Evolutionary conservation across 2,113 vertebrate species (phyloP).

Genomic region (Aspiorhynchus laticeps): DNA sequence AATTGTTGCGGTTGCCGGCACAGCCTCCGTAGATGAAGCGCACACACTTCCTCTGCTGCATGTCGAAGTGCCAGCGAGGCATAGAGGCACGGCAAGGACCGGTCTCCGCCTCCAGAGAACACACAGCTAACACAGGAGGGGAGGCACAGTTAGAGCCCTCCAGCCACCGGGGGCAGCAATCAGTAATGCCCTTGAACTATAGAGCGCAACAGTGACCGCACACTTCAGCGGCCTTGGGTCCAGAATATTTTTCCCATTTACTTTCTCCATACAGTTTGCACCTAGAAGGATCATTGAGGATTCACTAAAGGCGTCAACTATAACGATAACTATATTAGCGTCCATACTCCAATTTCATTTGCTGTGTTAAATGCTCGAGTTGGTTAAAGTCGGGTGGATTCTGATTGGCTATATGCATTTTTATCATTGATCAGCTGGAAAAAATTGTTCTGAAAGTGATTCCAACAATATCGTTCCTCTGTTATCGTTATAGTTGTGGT

Average conservation of each 20-base stretch:
- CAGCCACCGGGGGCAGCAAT: constrained; percentile 59
- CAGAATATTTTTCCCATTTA: not conserved
- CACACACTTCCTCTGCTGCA: constrained; percentile 88
- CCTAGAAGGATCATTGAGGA: not conserved
- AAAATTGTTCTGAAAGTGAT: not conserved
- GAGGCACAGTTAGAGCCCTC: constrained; percentile 66
- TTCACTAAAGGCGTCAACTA: not conserved
- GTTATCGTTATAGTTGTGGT: not conserved
- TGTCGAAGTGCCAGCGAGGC: constrained; percentile 96
- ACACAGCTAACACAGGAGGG: constrained; percentile 82
- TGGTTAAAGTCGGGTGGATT: not conserved
- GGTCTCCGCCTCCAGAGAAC: constrained; percentile 92
- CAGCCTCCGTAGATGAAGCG: constrained; percentile 98
- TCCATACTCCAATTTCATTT: not conserved
- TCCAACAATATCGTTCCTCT: not conserved
- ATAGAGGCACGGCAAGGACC: constrained; percentile 94
- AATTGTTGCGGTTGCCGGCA: constrained; percentile 99
- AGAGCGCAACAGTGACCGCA: constrained; percentile 1
- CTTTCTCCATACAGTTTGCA: not conserved
- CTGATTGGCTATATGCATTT: not conserved
- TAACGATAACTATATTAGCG: not conserved
- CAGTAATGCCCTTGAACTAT: constrained; percentile 29
- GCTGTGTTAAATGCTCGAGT: not conserved
- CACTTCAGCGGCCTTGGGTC: not conserved
- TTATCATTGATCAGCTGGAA: not conserved